A percentile compares a stretch with the other conserved stretches of the same genome.
phyloP scores from a whole-genome alignment of 2,888 invertebrate species.

The Apamea sordens region DNA sequence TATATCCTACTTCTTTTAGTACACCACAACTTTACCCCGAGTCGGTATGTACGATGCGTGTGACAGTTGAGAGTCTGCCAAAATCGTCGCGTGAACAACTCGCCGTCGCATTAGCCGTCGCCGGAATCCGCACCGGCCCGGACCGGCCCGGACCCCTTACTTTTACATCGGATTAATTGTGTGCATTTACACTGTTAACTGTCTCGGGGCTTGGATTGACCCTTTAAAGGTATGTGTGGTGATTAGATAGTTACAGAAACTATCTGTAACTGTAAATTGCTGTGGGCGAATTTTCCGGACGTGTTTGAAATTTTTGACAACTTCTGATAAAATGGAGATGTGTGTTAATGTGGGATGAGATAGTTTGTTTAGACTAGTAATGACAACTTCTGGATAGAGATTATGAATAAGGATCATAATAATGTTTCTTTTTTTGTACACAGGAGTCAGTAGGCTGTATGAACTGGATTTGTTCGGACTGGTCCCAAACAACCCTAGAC shows the following conservation, averaged over 20 bases:
- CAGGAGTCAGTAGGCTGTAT: too few relatives aligned
- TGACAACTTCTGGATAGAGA: too few relatives aligned
- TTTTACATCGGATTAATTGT: constrained; percentile 57
- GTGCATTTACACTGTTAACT: constrained; percentile 44
- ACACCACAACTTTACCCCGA: constrained; percentile 32
- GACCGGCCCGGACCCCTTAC: constrained; percentile 56
- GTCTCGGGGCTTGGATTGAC: constrained; percentile 26
- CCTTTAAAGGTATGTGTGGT: constrained; percentile 24
- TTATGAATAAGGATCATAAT: too few relatives aligned
- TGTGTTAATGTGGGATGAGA: not conserved
- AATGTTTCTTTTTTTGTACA: not conserved
- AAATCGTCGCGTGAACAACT: constrained; percentile 82
- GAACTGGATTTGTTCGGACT: not conserved
- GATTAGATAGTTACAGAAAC: constrained; percentile 33
- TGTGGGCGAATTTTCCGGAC: not conserved
- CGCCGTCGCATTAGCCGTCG: constrained; percentile 80
- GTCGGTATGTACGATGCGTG: constrained; percentile 82
- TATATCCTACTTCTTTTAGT: constrained; percentile 61
- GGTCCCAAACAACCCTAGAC: not conserved
- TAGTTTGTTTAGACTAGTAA: not conserved
- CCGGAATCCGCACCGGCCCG: constrained; percentile 71
- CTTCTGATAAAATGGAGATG: not conserved
- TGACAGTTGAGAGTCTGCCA: constrained; percentile 88
- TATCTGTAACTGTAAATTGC: constrained; percentile 5
- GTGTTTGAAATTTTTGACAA: not conserved